Conservation (phyloP, 2,888 invertebrate species). For the Leucophenga montana region DNA sequence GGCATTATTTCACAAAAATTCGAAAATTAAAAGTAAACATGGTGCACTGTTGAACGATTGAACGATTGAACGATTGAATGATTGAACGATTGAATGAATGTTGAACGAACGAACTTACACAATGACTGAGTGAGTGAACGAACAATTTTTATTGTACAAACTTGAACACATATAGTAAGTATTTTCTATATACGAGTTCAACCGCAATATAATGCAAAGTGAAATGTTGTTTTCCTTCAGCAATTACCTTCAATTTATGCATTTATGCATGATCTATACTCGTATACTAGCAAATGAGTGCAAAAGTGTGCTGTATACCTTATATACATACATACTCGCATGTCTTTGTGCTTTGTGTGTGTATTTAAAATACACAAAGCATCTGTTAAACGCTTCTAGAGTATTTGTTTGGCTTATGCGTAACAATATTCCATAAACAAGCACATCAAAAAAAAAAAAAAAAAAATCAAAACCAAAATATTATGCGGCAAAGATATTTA, state of each 20-base stretch:
- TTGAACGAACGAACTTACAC: conserved; percentile 37
- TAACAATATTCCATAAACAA: background rate
- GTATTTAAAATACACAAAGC: conserved; percentile 12
- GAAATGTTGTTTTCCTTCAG: conserved; percentile 61
- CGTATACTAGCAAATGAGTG: conserved; percentile 20
- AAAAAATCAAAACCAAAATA: background rate
- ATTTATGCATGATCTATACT: conserved; percentile 53
- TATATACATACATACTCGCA: no score
- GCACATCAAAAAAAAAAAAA: background rate
- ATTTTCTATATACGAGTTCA: no score
- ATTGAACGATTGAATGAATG: background rate
- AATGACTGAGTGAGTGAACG: conserved; percentile 16
- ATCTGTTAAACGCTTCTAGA: background rate
- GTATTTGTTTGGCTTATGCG: conserved; percentile 13
- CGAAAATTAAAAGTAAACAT: conserved; percentile 65
- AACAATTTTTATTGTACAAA: conserved; percentile 42
- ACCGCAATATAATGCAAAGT: conserved; percentile 52
- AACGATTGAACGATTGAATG: background rate
- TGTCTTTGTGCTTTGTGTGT: background rate
- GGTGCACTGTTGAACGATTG: conserved; percentile 1
- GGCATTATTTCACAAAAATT: conserved; percentile 62
- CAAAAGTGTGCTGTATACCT: background rate
- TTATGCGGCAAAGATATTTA: no score
- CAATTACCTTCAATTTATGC: conserved; percentile 66
- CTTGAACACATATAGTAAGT: no score